phyloP scores from a whole-genome alignment of 2,888 invertebrate species.

The Rhamnusium bicolor region DNA sequence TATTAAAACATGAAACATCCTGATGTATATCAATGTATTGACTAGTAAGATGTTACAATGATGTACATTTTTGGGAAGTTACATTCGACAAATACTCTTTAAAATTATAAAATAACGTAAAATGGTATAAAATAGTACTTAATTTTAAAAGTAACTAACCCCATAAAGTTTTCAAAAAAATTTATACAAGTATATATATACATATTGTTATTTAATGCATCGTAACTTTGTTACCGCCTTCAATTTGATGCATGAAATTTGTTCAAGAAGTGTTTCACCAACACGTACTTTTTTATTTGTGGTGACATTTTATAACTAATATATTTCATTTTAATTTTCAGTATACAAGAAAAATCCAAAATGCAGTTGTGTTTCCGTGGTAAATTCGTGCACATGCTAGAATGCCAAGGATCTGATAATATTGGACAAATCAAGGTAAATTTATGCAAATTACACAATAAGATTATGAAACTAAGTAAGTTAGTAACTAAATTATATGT shows the following conservation, averaged over 20 bases:
- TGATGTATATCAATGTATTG: too few relatives aligned
- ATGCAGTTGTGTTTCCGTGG: constrained; percentile 91
- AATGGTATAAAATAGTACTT: too few relatives aligned
- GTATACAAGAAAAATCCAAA: constrained; percentile 66
- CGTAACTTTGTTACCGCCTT: neutral
- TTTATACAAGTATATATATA: neutral
- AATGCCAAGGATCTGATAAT: constrained; percentile 82
- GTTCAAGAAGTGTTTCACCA: neutral
- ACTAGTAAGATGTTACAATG: too few relatives aligned
- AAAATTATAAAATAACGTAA: too few relatives aligned
- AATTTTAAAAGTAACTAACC: too few relatives aligned
- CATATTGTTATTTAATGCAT: neutral
- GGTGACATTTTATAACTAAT: neutral
- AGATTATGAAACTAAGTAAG: constrained; percentile 9
- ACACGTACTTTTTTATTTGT: neutral
- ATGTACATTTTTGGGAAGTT: too few relatives aligned
- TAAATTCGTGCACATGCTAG: constrained; percentile 82
- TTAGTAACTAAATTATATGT: too few relatives aligned
- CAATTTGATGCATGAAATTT: neutral
- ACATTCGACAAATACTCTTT: too few relatives aligned
- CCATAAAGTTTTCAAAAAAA: too few relatives aligned
- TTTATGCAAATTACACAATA: constrained; percentile 25
- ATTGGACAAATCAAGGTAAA: constrained; percentile 85
- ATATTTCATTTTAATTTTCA: neutral
- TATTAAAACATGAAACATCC: too few relatives aligned